Percentiles rank a stretch among this genome's conserved stretches.
phyloP scores from a whole-genome alignment of 1,140 invertebrate species.

The Penaeus chinensis region DNA sequence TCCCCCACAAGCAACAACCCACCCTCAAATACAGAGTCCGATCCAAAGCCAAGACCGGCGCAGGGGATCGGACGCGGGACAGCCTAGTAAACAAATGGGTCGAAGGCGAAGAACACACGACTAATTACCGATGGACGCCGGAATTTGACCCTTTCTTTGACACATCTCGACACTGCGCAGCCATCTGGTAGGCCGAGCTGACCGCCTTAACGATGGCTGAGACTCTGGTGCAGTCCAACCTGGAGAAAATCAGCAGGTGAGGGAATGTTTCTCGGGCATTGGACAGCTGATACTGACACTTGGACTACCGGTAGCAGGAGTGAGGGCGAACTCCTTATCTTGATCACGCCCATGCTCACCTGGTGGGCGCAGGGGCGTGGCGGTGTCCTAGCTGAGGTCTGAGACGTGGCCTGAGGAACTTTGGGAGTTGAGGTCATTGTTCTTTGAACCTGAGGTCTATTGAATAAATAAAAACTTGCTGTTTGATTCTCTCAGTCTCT shows the following conservation, averaged over 20 bases:
- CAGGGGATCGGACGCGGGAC: conserved; percentile 16
- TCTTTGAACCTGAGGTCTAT: too few species aligned
- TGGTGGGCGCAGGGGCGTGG: too few species aligned
- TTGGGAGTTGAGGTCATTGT: too few species aligned
- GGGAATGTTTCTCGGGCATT: conserved; percentile 23
- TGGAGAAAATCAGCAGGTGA: conserved; percentile 59
- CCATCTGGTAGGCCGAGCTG: conserved; percentile 20
- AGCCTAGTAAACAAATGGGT: conserved; percentile 59
- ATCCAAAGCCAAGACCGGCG: background rate
- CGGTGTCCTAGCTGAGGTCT: too few species aligned
- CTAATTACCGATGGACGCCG: conserved; percentile 60
- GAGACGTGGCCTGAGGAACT: too few species aligned
- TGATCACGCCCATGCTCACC: too few species aligned
- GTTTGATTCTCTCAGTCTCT: too few species aligned
- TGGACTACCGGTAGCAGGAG: background rate
- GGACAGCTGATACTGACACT: conserved; percentile 56
- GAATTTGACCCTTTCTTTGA: conserved; percentile 43
- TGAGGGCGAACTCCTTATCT: too few species aligned
- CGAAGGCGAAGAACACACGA: conserved; percentile 53
- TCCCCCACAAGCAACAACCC: too few species aligned
- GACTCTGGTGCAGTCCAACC: conserved; percentile 50
- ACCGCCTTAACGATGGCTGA: conserved; percentile 39
- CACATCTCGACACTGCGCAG: background rate
- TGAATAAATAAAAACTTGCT: too few species aligned
- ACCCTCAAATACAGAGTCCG: too few species aligned